These are phyloP conservation scores for Drosophila prosaltans DNA, from an alignment of 1,140 invertebrate genomes.

Conservation along the genomic window DNA sequence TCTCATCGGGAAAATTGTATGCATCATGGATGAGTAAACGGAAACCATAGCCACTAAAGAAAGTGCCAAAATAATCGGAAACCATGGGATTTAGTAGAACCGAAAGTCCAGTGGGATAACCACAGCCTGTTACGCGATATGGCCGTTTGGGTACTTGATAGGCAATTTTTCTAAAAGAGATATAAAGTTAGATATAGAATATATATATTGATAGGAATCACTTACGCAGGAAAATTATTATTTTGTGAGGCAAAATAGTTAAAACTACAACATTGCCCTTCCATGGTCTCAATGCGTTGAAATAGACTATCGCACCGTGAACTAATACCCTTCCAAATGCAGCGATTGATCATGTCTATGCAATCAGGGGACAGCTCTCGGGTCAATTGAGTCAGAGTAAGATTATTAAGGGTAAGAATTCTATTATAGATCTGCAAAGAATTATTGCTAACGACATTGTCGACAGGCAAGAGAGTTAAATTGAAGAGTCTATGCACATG, in stretches of 20 bases:
- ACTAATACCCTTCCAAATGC: slow-evolving; percentile 87
- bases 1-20: slow-evolving; percentile 86
- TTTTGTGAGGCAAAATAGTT: slow-evolving; percentile 85
- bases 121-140: slow-evolving; percentile 86
- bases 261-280: slow-evolving; percentile 87
- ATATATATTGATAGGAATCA: background rate
- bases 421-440: slow-evolving; percentile 70
- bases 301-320: slow-evolving; percentile 86
- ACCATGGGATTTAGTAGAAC: slow-evolving; percentile 84
- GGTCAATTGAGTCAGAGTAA: slow-evolving; percentile 70
- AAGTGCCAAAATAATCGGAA: slow-evolving; percentile 84
- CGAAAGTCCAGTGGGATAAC: slow-evolving; percentile 86
- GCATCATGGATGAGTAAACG: slow-evolving; percentile 85
- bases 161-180: slow-evolving; percentile 64
- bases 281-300: slow-evolving; percentile 84
- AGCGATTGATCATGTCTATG: slow-evolving; percentile 84
- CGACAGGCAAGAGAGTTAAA: slow-evolving; percentile 61
- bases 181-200: background rate
- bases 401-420: slow-evolving; percentile 82
- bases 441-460: slow-evolving; percentile 34
- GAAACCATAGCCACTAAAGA: slow-evolving; percentile 79
- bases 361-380: slow-evolving; percentile 84
- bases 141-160: slow-evolving; percentile 82
- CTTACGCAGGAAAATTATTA: slow-evolving; percentile 80
- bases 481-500: slow-evolving; percentile 67